Percentiles rank a stretch among this genome's conserved stretches.
Evolutionary conservation across 2,113 vertebrate species (phyloP).

Genomic region (Apodemus sylvaticus): DNA sequence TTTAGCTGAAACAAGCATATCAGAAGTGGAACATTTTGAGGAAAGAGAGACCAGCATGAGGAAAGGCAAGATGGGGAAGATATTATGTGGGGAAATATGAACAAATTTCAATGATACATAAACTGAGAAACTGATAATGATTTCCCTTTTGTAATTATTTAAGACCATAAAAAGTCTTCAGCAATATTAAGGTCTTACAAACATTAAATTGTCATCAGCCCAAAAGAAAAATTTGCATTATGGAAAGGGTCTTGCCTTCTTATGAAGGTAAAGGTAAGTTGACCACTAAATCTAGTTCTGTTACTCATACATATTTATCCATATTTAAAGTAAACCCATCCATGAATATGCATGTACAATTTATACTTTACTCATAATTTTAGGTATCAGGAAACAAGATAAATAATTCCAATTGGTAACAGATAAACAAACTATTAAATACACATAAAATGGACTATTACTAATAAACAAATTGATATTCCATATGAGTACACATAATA

Average conservation of each 20-base stretch:
- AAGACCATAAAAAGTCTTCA: background rate
- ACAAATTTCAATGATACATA: background rate
- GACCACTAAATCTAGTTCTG: background rate
- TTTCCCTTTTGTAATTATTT: background rate
- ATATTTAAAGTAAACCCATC: background rate
- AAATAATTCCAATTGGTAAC: background rate
- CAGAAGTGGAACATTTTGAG: background rate
- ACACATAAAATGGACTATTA: background rate
- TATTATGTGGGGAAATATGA: background rate
- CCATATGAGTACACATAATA: background rate
- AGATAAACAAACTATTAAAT: background rate
- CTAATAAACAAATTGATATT: background rate
- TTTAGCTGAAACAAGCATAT: background rate
- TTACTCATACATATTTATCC: background rate
- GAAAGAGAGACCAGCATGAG: background rate
- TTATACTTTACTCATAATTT: background rate
- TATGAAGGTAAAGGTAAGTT: background rate
- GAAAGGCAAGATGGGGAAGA: background rate
- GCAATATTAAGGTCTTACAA: background rate
- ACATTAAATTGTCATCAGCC: background rate
- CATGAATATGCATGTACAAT: background rate
- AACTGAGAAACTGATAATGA: background rate
- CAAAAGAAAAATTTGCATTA: background rate
- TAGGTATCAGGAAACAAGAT: background rate
- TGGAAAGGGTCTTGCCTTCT: background rate